Evolutionary conservation across 2,113 vertebrate genomes (phyloP).

Genomic region (Saccopteryx bilineata): DNA sequence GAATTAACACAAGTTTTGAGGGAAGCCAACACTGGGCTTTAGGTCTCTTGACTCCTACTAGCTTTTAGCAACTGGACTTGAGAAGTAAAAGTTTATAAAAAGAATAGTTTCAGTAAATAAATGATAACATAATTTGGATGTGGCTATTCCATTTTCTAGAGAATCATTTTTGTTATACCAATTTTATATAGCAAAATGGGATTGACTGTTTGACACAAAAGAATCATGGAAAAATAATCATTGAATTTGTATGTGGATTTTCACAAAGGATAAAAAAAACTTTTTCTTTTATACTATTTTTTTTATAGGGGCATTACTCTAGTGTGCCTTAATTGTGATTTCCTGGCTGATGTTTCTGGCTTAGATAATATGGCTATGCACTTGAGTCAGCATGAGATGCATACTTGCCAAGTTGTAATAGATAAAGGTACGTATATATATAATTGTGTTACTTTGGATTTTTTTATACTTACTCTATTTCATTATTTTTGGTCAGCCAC

Average conservation of each 20-base stretch:
- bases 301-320: slow-evolving; percentile 91
- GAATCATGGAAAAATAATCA: slow-evolving; percentile 44
- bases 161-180: slow-evolving; percentile 37
- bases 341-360: slow-evolving; percentile 91
- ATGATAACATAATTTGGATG: slow-evolving; percentile 5
- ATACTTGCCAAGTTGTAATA: slow-evolving; percentile 93
- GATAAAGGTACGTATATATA: slow-evolving; percentile 91
- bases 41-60: slow-evolving; percentile 1
- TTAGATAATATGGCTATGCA: slow-evolving; percentile 96
- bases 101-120: slow-evolving; percentile 46
- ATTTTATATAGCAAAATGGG: slow-evolving; percentile 20
- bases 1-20: slow-evolving; percentile 11
- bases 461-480: slow-evolving; percentile 46
- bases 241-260: slow-evolving; percentile 56
- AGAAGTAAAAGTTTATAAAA: slow-evolving; percentile 25
- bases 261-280: slow-evolving; percentile 50
- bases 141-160: slow-evolving; percentile 46
- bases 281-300: slow-evolving; percentile 38
- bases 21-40: not conserved
- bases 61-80: slow-evolving; percentile 21
- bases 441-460: slow-evolving; percentile 24
- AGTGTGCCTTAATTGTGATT: slow-evolving; percentile 96
- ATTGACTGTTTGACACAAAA: slow-evolving; percentile 17
- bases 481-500: slow-evolving; percentile 68
- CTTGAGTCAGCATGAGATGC: slow-evolving; percentile 91